Conservation (phyloP, 2,888 invertebrate genomes). For the Drosophila lutescens region DNA sequence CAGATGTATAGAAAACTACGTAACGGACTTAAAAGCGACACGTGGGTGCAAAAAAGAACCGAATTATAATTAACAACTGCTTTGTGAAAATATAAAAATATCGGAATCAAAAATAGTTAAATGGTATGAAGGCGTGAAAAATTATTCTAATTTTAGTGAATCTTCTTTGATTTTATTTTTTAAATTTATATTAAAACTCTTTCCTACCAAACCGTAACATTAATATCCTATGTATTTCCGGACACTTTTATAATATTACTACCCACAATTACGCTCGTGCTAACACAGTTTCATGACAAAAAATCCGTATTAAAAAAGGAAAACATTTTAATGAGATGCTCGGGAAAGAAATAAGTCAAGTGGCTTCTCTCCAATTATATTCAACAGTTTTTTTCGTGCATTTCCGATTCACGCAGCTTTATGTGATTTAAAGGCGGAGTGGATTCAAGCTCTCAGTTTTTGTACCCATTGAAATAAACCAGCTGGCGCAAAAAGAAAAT, state of each 20-base stretch:
- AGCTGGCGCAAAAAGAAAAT: slow-evolving; percentile 14
- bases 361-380: slow-evolving; percentile 17
- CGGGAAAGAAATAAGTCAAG: slow-evolving; percentile 5
- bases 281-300: background rate
- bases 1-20: slow-evolving; percentile 20
- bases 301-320: background rate
- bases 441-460: background rate
- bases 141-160: background rate
- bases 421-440: slow-evolving; percentile 7
- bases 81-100: slow-evolving; percentile 1
- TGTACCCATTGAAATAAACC: slow-evolving; percentile 2
- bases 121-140: slow-evolving; percentile 7
- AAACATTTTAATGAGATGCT: slow-evolving; percentile 19
- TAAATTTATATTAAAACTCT: background rate
- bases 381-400: slow-evolving; percentile 13
- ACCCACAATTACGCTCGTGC: background rate
- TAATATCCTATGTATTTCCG: background rate
- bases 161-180: background rate
- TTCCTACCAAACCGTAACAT: background rate
- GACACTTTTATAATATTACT: too few relatives aligned
- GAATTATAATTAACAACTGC: slow-evolving; percentile 8
- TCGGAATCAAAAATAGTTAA: slow-evolving; percentile 6
- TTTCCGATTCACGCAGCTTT: slow-evolving; percentile 9
- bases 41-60: slow-evolving; percentile 35
- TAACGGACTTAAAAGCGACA: slow-evolving; percentile 23